Conservation (phyloP, 2,797 vertebrate species). For the Pseudochirops corinnae region DNA sequence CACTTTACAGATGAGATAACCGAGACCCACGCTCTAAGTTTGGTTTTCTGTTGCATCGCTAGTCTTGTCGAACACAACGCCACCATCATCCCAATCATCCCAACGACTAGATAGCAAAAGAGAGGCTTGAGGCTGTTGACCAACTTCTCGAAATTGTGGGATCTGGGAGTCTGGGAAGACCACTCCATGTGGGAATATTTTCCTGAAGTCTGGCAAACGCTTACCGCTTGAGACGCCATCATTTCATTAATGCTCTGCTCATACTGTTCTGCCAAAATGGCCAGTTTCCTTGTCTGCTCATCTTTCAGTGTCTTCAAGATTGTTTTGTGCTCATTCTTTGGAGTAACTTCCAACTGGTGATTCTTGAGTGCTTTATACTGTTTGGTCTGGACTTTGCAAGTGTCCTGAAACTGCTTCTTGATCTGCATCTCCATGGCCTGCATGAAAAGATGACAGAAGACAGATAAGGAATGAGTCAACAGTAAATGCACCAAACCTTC, state of each 20-base stretch:
- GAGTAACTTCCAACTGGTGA: constrained; percentile 99
- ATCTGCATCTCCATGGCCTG: constrained; percentile 99
- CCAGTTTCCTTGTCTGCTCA: constrained; percentile 90
- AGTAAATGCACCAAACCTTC: neutral
- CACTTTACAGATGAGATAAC: neutral
- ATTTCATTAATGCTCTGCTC: constrained; percentile 99
- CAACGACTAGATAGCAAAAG: too few species aligned
- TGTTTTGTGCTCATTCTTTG: constrained; percentile 98
- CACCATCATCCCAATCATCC: neutral
- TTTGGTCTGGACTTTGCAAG: constrained; percentile 99
- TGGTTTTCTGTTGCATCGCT: neutral
- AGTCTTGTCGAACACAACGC: neutral
- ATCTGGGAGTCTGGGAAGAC: rapidly evolving
- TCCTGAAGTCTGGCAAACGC: constrained; percentile 69
- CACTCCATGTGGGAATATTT: neutral
- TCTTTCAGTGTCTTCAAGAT: constrained; percentile 95
- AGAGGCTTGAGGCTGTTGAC: neutral
- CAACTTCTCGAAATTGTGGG: neutral
- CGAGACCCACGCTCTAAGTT: neutral
- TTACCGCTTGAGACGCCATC: constrained; percentile 99
- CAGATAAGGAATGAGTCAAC: constrained; percentile 34
- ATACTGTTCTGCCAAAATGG: constrained; percentile 91
- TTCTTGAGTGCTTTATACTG: constrained; percentile 99
- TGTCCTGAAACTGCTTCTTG: constrained; percentile 99
- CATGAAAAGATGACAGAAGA: constrained; percentile 44